phyloP scores from a whole-genome alignment of 2,113 vertebrate genomes.

The Aptenodytes forsteri region DNA sequence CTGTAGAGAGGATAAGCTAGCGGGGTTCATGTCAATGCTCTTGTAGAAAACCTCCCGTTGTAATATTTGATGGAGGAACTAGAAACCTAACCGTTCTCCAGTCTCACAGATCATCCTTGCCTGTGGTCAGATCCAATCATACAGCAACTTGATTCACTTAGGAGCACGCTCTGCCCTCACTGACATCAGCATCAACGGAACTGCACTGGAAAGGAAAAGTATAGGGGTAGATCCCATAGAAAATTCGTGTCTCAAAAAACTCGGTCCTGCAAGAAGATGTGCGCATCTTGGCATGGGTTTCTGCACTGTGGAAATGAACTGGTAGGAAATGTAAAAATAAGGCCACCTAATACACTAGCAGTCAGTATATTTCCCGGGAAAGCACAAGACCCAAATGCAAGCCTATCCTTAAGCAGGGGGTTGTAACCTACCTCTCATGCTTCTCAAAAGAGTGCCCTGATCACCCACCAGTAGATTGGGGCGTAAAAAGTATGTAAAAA shows the following conservation, averaged over 20 bases:
- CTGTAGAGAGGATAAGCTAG: background rate
- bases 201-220: background rate
- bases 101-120: background rate
- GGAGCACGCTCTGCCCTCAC: background rate
- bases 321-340: background rate
- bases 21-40: background rate
- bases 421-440: fast-evolving
- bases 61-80: background rate
- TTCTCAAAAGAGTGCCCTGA: background rate
- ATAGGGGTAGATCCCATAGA: background rate
- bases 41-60: background rate
- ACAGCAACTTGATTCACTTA: background rate
- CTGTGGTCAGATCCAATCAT: background rate
- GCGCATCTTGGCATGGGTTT: background rate
- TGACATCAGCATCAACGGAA: background rate
- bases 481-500: background rate
- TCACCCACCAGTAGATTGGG: background rate
- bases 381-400: background rate
- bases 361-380: background rate
- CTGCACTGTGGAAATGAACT: background rate
- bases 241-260: background rate
- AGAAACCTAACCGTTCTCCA: background rate
- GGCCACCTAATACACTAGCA: background rate
- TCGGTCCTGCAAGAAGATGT: background rate
- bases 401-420: background rate